These are phyloP conservation scores for Apoda limacodes DNA, from an alignment of 2,888 invertebrate genomes.

Conservation along the genomic window DNA sequence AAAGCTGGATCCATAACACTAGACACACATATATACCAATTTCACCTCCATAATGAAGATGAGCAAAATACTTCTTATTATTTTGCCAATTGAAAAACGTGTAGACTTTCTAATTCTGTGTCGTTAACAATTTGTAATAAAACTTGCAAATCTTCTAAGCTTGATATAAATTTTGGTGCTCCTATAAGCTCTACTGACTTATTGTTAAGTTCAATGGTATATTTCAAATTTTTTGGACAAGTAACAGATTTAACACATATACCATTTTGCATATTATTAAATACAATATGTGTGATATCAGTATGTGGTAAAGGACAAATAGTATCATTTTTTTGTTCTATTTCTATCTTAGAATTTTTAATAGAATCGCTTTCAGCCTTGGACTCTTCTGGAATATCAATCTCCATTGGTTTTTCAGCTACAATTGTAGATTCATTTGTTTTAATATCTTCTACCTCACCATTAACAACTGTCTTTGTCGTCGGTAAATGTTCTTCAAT, in stretches of 20 bases:
- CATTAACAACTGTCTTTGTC: too few relatives aligned
- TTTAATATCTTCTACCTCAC: constrained; percentile 7
- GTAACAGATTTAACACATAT: constrained; percentile 47
- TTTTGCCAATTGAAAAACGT: constrained; percentile 56
- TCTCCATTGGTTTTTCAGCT: constrained; percentile 10
- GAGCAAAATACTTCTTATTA: too few relatives aligned
- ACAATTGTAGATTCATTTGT: constrained; percentile 8
- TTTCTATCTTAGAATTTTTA: constrained; percentile 20
- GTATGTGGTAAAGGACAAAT: constrained; percentile 17
- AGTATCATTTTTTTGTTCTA: constrained; percentile 17
- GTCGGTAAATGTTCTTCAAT: constrained; percentile 47
- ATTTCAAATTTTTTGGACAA: constrained; percentile 56
- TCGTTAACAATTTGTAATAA: constrained; percentile 64
- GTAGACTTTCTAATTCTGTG: constrained; percentile 47
- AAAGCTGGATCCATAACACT: too few relatives aligned
- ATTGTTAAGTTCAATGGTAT: constrained; percentile 48
- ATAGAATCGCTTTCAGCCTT: constrained; percentile 3
- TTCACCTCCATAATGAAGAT: too few relatives aligned
- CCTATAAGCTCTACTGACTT: constrained; percentile 56
- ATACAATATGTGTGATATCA: constrained; percentile 44
- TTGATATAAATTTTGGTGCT: constrained; percentile 57
- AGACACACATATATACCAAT: too few relatives aligned
- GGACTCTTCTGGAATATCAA: constrained; percentile 4
- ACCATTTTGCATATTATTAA: constrained; percentile 45
- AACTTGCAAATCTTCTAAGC: constrained; percentile 57